These are phyloP conservation scores for Acrocera orbiculus DNA, from an alignment of 2,888 invertebrate species.

Conservation along the genomic window DNA sequence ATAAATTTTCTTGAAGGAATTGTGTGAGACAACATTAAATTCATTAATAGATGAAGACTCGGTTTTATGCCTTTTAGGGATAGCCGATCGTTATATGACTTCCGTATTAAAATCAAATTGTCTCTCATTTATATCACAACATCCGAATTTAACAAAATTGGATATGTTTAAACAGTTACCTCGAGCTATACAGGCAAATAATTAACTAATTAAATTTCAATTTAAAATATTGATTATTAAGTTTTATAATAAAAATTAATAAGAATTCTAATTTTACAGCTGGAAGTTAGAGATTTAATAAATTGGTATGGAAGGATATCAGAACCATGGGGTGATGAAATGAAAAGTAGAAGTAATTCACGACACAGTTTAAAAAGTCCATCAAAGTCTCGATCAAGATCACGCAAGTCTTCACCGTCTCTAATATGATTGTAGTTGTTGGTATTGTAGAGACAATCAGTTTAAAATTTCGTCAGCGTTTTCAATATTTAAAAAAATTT, in stretches of 20 bases:
- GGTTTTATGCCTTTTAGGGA: constrained; percentile 42
- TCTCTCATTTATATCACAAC: constrained; percentile 24
- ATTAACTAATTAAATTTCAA: neutral
- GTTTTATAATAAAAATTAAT: neutral
- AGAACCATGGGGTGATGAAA: constrained; percentile 25
- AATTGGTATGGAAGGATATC: constrained; percentile 27
- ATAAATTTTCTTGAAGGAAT: constrained; percentile 23
- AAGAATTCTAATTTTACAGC: constrained; percentile 13
- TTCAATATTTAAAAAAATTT: constrained; percentile 11
- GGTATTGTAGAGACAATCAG: too few species aligned
- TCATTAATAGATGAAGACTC: constrained; percentile 43
- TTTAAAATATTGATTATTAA: neutral
- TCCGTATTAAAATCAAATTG: constrained; percentile 23
- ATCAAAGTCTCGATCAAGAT: constrained; percentile 23
- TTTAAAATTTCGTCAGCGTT: too few species aligned
- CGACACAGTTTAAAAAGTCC: constrained; percentile 24
- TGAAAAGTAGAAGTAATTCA: constrained; percentile 11
- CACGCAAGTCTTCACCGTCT: constrained; percentile 26
- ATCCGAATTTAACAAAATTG: constrained; percentile 21
- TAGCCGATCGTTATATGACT: constrained; percentile 49
- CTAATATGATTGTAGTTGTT: too few species aligned
- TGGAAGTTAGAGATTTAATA: constrained; percentile 25
- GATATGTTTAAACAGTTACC: constrained; percentile 26
- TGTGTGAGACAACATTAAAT: constrained; percentile 43
- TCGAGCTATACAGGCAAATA: constrained; percentile 20